Conservation (phyloP, 2,113 vertebrate genomes). For the Platichthys stellatus region DNA sequence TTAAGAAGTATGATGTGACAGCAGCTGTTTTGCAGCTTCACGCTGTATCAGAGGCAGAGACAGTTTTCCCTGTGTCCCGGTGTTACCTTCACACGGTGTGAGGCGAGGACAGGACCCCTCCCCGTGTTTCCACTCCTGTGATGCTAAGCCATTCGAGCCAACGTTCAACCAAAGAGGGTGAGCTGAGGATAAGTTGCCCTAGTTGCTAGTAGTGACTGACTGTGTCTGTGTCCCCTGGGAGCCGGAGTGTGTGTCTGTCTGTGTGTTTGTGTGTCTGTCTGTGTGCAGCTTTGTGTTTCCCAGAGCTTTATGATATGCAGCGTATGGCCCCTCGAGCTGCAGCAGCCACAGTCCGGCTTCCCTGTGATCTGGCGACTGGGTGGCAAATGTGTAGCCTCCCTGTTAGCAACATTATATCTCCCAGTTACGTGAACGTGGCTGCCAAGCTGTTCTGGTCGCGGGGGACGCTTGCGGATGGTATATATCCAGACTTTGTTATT, state of each 20-base stretch:
- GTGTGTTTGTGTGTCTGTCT: conserved; percentile 11
- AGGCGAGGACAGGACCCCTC: conserved; percentile 60
- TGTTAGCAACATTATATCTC: conserved; percentile 45
- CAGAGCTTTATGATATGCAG: conserved; percentile 60
- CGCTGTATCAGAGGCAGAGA: not conserved
- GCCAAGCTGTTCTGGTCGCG: not conserved
- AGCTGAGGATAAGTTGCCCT: conserved; percentile 70
- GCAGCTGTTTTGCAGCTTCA: conserved; percentile 19
- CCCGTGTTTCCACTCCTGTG: conserved; percentile 39
- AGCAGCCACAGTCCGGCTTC: conserved; percentile 31
- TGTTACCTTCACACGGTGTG: conserved; percentile 34
- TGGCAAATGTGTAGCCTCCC: conserved; percentile 59
- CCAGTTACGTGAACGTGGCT: conserved; percentile 29
- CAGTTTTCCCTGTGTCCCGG: conserved; percentile 29
- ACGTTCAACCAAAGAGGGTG: conserved; percentile 52
- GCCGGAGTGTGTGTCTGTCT: conserved; percentile 3
- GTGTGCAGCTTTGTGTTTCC: conserved; percentile 30
- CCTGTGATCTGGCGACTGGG: conserved; percentile 47
- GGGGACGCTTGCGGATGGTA: conserved; percentile 10
- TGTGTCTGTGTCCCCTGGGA: conserved; percentile 48
- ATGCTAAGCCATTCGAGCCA: conserved; percentile 59
- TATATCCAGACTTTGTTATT: conserved; percentile 12
- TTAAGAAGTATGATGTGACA: conserved; percentile 17
- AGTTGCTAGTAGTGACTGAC: conserved; percentile 73
- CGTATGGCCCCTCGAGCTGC: conserved; percentile 27